Percentiles rank a stretch among this genome's conserved stretches.
phyloP scores from a whole-genome alignment of 2,113 vertebrate species.

The Cricetomys ansorgei region DNA sequence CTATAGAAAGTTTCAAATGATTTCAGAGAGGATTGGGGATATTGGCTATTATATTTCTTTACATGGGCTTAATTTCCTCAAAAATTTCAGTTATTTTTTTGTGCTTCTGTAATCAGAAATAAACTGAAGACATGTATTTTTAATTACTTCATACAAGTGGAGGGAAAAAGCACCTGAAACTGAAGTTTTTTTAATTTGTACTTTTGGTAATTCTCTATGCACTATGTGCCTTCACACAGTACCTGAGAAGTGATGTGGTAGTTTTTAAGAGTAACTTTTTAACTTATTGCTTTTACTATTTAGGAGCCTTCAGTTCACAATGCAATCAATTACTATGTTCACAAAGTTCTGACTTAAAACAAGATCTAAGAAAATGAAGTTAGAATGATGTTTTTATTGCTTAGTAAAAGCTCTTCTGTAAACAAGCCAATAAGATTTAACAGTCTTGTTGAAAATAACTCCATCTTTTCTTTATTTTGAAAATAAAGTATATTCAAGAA shows the following conservation, averaged over 20 bases:
- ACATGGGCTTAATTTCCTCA: neutral
- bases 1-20: neutral
- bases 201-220: neutral
- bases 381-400: neutral
- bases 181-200: neutral
- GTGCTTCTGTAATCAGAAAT: neutral
- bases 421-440: neutral
- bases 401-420: neutral
- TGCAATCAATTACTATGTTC: neutral
- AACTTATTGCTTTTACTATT: neutral
- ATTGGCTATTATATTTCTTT: neutral
- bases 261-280: constrained; percentile 16
- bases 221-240: neutral
- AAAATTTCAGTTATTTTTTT: neutral
- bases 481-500: neutral
- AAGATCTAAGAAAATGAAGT: neutral
- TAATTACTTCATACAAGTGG: neutral
- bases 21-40: neutral
- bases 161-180: neutral
- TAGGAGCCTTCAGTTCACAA: neutral
- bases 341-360: neutral
- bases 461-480: neutral
- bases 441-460: neutral
- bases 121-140: neutral
- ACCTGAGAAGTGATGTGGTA: neutral